A percentile compares a stretch with the other conserved stretches of the same genome.
Evolutionary conservation across 2,113 vertebrate species (phyloP).

Genomic region (Colistium nudipinnis): DNA sequence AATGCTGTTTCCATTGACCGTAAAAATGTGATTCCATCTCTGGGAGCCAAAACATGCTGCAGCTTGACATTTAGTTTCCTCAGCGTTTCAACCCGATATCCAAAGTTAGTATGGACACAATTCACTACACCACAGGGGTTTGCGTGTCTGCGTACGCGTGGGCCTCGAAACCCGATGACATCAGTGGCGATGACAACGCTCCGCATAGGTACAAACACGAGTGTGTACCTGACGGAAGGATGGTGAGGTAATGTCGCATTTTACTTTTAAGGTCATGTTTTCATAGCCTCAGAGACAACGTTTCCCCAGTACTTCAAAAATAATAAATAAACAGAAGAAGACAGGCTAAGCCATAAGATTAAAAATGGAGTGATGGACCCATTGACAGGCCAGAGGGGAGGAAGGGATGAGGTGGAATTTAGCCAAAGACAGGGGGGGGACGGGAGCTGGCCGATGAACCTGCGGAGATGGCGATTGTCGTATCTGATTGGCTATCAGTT

Average conservation of each 20-base stretch:
- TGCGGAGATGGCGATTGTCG: not conserved
- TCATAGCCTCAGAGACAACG: too few species aligned
- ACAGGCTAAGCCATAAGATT: slow-evolving; percentile 2
- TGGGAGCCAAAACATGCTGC: slow-evolving; percentile 35
- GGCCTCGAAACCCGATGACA: slow-evolving; percentile 27
- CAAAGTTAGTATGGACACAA: slow-evolving; percentile 36
- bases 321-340: slow-evolving; percentile 44
- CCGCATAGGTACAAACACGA: not conserved
- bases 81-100: slow-evolving; percentile 22
- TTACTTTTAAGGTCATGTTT: too few species aligned
- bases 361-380: slow-evolving; percentile 22
- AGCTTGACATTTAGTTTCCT: slow-evolving; percentile 41
- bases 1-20: slow-evolving; percentile 31
- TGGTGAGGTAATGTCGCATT: too few species aligned
- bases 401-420: slow-evolving; percentile 2
- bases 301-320: slow-evolving; percentile 34
- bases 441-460: slow-evolving; percentile 4
- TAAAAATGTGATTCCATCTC: slow-evolving; percentile 35
- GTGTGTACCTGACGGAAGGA: too few species aligned
- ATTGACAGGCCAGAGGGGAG: slow-evolving; percentile 15
- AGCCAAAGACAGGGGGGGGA: not conserved
- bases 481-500: not conserved
- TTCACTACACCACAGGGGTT: slow-evolving; percentile 21
- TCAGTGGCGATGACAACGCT: slow-evolving; percentile 32
- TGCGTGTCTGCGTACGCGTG: slow-evolving; percentile 6